Conservation (phyloP, 2,113 vertebrate species). For the Centropus unirufus region DNA sequence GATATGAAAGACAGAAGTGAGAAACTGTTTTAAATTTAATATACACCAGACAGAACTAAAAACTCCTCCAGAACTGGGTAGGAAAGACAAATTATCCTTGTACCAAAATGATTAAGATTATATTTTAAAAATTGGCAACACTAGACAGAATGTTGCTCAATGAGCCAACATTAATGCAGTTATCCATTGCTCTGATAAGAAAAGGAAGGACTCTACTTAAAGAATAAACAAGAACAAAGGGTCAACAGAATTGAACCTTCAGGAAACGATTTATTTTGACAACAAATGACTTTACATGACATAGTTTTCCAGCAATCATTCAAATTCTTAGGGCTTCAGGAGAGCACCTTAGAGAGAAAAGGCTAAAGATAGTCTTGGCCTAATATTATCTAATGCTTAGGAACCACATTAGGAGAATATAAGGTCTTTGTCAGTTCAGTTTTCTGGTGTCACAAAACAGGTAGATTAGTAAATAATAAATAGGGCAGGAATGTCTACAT, state of each 20-base stretch:
- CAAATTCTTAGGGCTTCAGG: neutral
- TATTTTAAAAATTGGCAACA: neutral
- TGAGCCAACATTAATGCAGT: neutral
- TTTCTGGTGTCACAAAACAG: neutral
- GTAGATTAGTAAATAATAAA: neutral
- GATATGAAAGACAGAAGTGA: neutral
- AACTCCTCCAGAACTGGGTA: neutral
- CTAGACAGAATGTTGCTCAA: neutral
- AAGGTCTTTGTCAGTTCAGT: neutral
- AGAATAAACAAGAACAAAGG: neutral
- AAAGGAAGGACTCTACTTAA: neutral
- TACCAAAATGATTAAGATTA: neutral
- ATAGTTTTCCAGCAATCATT: neutral
- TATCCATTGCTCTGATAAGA: neutral
- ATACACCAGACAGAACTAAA: neutral
- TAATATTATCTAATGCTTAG: neutral
- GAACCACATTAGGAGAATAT: neutral
- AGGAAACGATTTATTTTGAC: neutral
- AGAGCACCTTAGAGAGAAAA: neutral
- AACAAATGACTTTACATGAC: neutral
- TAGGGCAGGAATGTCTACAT: neutral
- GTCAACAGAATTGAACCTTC: neutral
- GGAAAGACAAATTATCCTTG: neutral
- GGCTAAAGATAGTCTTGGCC: neutral
- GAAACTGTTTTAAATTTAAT: neutral